A percentile compares a stretch with the other conserved stretches of the same genome.
These are phyloP conservation scores for Thereva nobilitata DNA, from an alignment of 2,888 invertebrate genomes.

Conservation along the genomic window DNA sequence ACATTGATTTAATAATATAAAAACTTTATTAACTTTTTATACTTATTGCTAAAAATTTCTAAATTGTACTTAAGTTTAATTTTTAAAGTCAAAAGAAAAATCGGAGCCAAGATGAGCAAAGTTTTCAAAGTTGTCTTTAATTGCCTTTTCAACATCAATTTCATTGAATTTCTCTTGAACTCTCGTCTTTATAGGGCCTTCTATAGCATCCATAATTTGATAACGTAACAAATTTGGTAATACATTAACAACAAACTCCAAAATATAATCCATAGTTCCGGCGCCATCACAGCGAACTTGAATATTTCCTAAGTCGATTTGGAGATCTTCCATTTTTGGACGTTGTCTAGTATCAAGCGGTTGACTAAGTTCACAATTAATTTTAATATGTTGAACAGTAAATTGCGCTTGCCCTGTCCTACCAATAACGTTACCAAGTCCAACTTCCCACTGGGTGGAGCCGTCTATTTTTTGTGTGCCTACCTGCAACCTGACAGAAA, in stretches of 20 bases:
- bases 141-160: slow-evolving; percentile 73
- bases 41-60: not conserved
- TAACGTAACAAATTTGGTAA: slow-evolving; percentile 83
- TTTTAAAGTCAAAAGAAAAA: slow-evolving; percentile 51
- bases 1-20: too few species aligned
- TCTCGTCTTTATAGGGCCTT: slow-evolving; percentile 74
- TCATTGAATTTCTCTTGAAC: slow-evolving; percentile 71
- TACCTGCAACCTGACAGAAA: slow-evolving; percentile 65
- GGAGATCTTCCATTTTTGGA: slow-evolving; percentile 72
- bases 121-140: slow-evolving; percentile 71
- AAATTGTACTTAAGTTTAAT: slow-evolving; percentile 38
- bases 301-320: slow-evolving; percentile 82
- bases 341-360: slow-evolving; percentile 75
- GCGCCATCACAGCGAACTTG: slow-evolving; percentile 83
- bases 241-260: slow-evolving; percentile 80
- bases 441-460: slow-evolving; percentile 77
- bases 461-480: slow-evolving; percentile 81
- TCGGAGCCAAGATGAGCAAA: slow-evolving; percentile 60
- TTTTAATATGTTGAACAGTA: slow-evolving; percentile 77
- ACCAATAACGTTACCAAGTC: slow-evolving; percentile 69
- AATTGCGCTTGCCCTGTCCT: slow-evolving; percentile 75
- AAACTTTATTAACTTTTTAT: too few species aligned
- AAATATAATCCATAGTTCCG: slow-evolving; percentile 81
- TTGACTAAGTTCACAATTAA: slow-evolving; percentile 71
- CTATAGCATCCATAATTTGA: slow-evolving; percentile 84